phyloP scores from a whole-genome alignment of 2,888 invertebrate species.

The Sepioteuthis lessoniana region DNA sequence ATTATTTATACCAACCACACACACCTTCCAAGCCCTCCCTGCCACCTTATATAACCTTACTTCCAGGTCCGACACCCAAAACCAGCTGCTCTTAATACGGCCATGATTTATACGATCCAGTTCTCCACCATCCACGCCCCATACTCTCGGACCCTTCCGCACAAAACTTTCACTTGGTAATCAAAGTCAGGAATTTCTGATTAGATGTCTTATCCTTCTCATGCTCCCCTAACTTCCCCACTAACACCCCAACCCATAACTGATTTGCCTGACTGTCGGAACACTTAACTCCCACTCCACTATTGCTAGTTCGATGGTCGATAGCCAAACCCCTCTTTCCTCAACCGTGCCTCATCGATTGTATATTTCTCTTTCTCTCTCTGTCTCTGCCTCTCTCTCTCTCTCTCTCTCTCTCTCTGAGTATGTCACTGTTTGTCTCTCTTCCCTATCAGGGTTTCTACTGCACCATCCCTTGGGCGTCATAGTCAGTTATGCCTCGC shows the following conservation, averaged over 20 bases:
- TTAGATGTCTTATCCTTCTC: not conserved
- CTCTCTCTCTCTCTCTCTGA: too few species aligned
- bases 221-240: not conserved
- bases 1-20: too few species aligned
- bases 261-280: not conserved
- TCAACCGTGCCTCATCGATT: too few species aligned
- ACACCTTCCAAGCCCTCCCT: too few species aligned
- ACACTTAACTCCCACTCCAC: not conserved
- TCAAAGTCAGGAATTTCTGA: conserved; percentile 33
- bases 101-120: not conserved
- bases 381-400: too few species aligned
- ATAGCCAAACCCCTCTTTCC: too few species aligned
- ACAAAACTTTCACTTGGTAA: not conserved
- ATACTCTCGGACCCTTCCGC: not conserved
- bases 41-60: not conserved
- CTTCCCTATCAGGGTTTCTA: not conserved
- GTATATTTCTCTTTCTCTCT: too few species aligned
- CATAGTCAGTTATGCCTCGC: conserved; percentile 4
- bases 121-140: not conserved
- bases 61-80: conserved; percentile 33
- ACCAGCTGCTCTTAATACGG: conserved; percentile 15
- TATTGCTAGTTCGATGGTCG: too few species aligned
- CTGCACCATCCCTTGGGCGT: not conserved
- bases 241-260: not conserved
- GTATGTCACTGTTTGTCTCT: too few species aligned